Evolutionary conservation across 1,140 invertebrate species (phyloP).

Genomic region (Dendroctonus valens): DNA sequence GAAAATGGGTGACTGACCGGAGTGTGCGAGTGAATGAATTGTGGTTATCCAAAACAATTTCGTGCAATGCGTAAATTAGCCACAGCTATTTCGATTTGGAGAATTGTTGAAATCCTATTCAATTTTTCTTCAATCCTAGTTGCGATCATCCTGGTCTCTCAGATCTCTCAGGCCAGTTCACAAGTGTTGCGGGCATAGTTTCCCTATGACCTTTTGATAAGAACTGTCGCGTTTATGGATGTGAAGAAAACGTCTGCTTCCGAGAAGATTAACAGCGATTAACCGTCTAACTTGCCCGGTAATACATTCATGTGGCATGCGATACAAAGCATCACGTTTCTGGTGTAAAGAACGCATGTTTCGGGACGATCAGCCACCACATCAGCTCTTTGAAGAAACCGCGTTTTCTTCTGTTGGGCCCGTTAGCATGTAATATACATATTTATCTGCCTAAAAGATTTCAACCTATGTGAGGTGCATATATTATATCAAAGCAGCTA

Average conservation of each 20-base stretch:
- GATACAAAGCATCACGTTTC: constrained; percentile 24
- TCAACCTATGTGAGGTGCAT: constrained; percentile 27
- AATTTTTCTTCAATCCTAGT: no score
- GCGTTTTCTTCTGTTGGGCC: constrained; percentile 1
- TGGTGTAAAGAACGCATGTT: constrained; percentile 32
- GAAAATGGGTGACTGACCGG: background rate
- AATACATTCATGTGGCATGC: constrained; percentile 25
- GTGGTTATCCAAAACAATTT: background rate
- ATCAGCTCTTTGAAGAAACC: constrained; percentile 17
- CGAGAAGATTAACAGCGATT: constrained; percentile 19
- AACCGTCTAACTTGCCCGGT: constrained; percentile 13
- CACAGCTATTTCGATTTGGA: background rate
- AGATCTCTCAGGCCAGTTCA: no score
- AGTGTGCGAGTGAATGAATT: background rate
- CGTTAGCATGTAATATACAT: constrained; percentile 24
- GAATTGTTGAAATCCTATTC: no score
- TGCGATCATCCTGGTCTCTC: no score
- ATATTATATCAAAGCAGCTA: no score
- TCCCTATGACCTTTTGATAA: no score
- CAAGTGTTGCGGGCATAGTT: no score
- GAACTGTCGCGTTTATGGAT: background rate
- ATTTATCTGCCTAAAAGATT: constrained; percentile 16
- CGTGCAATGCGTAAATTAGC: background rate
- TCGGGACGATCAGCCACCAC: constrained; percentile 16
- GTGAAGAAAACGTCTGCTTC: background rate